These are phyloP conservation scores for Perodicticus potto DNA, from an alignment of 2,797 vertebrate genomes.

Conservation along the genomic window DNA sequence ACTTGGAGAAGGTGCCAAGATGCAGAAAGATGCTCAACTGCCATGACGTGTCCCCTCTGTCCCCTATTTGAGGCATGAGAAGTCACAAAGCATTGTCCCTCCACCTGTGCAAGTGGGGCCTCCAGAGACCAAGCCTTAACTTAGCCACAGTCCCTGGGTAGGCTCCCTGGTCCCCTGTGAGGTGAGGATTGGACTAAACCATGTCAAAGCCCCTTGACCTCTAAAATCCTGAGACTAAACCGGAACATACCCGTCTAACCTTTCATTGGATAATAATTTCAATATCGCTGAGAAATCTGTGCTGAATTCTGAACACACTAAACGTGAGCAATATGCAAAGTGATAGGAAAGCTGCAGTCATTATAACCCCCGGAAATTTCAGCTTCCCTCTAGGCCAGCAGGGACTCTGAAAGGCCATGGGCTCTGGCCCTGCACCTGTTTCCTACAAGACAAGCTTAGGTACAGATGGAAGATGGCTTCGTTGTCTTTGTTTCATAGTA, in stretches of 20 bases:
- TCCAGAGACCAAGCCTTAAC: not conserved
- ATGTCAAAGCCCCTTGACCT: not conserved
- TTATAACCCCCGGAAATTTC: not conserved
- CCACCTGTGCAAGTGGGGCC: not conserved
- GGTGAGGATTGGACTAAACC: not conserved
- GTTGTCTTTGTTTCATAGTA: accelerated
- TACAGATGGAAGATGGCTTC: not conserved
- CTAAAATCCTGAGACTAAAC: not conserved
- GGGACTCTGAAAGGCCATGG: not conserved
- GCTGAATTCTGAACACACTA: not conserved
- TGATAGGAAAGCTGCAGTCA: not conserved
- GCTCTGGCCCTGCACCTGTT: conserved; percentile 49
- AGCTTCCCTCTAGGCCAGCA: not conserved
- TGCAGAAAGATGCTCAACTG: not conserved
- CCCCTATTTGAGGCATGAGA: not conserved
- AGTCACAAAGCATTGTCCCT: not conserved
- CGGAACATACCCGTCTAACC: not conserved
- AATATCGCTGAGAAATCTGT: not conserved
- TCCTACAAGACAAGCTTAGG: conserved; percentile 57
- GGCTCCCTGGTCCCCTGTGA: not conserved
- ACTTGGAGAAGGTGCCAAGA: not conserved
- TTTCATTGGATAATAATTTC: not conserved
- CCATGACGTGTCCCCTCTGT: not conserved
- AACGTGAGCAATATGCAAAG: not conserved
- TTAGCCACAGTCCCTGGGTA: not conserved